Evolutionary conservation across 2,797 vertebrate genomes (phyloP), one percentile per base, ranked within the genome.

Genomic region (Bovichtus diacanthus): DNA sequence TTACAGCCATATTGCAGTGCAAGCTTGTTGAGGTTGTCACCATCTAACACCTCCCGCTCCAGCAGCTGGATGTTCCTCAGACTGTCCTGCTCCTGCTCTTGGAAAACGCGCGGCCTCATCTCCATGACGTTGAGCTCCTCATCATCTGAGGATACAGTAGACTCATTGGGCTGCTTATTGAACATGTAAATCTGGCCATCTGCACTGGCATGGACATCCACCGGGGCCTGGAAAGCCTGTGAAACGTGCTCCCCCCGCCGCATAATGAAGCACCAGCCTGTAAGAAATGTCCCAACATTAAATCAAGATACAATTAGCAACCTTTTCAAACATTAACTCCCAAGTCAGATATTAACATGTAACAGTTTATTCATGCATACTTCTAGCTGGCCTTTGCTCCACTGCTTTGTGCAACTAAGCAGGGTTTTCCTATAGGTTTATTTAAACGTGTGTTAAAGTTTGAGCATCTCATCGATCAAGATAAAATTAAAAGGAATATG

Each of bases 1-100:
- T 98, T 96, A 87, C 98, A 99, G 71, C 96, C 97, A 2, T 98
- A 99, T 73, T 97, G 97, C 74, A 99, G 94, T 5, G 97, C 97
- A 16, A 99, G 94, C 91, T 97, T 98, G 94, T 96, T 97, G 56
- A 99, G 96, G 61, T 68, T 99, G 91, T 99, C 98, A 0, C 92
- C 95, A 38, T 95, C 90, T 0, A 88, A 85, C 66, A 99, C 58
- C 71, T 96, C 92, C 9, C 95, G 90, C 83, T 97, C 96, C 78
- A 99, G 89, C 5, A 98, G 89, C 73, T 96, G 87, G 69, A 96
- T 13, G 0, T 93, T 93, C 10, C 90, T 90, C 0, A 67, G 78
- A 72, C 86, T 77, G 75, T 56, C 89, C 49, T 41, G 86, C 27
- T 88, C 85, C 21, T 38, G 81, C 6, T 89, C 81, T 53, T 54